Base-by-base conservation (phyloP, 2,888 invertebrate genomes). In the Ischnura elegans region DNA sequence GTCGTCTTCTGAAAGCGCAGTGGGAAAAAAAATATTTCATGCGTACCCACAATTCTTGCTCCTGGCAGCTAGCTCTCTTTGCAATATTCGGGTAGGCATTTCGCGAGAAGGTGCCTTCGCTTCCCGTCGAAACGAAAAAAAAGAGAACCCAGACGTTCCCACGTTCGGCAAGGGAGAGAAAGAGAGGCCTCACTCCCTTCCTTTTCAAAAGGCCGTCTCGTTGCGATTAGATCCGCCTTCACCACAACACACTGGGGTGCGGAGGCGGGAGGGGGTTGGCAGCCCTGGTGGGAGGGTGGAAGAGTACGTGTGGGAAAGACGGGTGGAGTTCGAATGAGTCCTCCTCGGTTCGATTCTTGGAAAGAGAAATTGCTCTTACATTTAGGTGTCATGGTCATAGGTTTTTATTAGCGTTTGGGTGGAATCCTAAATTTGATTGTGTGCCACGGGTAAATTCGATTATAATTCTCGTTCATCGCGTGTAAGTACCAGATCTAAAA, bases 141-240 rank as follows among this genome's bases (percentile, higher is more conserved):
- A 61, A 61, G 25, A 61, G 61, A 61, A 4, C 6, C 66, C 29
- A 66, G 66, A 76, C 76, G 76, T 76, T 76, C 76, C 76, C 76
- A 76, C 76, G 76, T 36, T 29, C 36, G 29, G 29, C 10, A 10
- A 36, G 36, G 76, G 4, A 51, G 51, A 51, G 51, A 51, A 19
- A 51, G 47, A 47, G 47, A 19, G 61, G 13, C 2, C 1, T 21
- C 45, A 2, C 1, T 8, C 86, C 86, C 86, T 45, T 86, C 45
- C 46, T 46, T 46, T n/a, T 43, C 45, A n/a, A 86, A 86, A 45
- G 46, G 46, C 46, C 86, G 86, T 86, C 46, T 86, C 25, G 43
- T 46, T 46, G 21, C 86, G 86, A 86, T 86, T 86, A n/a, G 86
- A 43, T 86, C 86, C 86, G 86, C 86, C 46, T 86, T n/a, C n/a